Conservation (phyloP, 2,888 invertebrate species). For the Coronaproctus castanopsis region DNA sequence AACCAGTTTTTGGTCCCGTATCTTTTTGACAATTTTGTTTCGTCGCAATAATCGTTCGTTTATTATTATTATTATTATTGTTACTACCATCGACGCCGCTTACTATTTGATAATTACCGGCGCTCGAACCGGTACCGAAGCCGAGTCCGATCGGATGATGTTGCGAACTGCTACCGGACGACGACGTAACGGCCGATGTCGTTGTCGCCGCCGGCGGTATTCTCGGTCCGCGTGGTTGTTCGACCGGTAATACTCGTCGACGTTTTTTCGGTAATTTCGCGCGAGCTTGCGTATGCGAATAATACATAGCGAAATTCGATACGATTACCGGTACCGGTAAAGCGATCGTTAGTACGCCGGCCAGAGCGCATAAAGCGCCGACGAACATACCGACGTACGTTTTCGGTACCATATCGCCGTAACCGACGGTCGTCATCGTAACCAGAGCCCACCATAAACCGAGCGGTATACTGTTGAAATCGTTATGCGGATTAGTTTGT, state of each 20-base stretch:
- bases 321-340: slow-evolving; percentile 98
- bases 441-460: slow-evolving; percentile 98
- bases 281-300: slow-evolving; percentile 81
- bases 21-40: slow-evolving; percentile 72
- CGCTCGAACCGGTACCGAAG: slow-evolving; percentile 23
- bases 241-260: slow-evolving; percentile 86
- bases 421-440: slow-evolving; percentile 96
- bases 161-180: slow-evolving; percentile 27
- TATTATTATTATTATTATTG: slow-evolving; percentile 32
- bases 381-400: slow-evolving; percentile 98
- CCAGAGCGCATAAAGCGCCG: slow-evolving; percentile 89
- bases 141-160: slow-evolving; percentile 25
- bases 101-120: slow-evolving; percentile 24
- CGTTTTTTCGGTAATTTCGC: slow-evolving; percentile 98
- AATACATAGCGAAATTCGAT: slow-evolving; percentile 95
- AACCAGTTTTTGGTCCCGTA: slow-evolving; percentile 60
- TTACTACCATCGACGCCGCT: slow-evolving; percentile 26
- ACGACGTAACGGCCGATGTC: slow-evolving; percentile 28
- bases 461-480: slow-evolving; percentile 93
- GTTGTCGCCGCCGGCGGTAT: slow-evolving; percentile 27
- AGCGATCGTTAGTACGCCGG: slow-evolving; percentile 96
- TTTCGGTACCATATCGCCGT: slow-evolving; percentile 96
- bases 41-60: slow-evolving; percentile 69
- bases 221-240: slow-evolving; percentile 54
- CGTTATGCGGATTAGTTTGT: slow-evolving; percentile 79